Evolutionary conservation across 2,888 invertebrate genomes (phyloP).

Genomic region (Phasia obesa): DNA sequence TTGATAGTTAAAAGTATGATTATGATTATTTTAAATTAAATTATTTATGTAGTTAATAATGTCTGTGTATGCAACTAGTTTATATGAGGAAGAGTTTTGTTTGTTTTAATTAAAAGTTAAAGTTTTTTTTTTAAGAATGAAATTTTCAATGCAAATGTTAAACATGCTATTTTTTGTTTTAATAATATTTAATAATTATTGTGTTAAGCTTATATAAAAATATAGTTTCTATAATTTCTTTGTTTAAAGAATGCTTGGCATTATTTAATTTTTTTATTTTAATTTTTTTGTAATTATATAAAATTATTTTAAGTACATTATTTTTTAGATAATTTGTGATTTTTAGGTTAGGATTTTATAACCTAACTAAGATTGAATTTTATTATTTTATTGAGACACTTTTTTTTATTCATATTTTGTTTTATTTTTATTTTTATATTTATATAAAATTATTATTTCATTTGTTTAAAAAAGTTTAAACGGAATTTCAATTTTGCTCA

Average conservation of each 20-base stretch:
- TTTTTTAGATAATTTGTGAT: conserved; percentile 7
- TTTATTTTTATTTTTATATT: conserved; percentile 40
- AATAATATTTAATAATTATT: conserved; percentile 21
- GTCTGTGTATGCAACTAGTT: conserved; percentile 49
- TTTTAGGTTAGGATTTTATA: conserved; percentile 17
- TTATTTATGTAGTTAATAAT: conserved; percentile 37
- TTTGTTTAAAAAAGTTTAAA: conserved; percentile 29
- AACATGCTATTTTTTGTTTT: conserved; percentile 21
- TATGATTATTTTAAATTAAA: conserved; percentile 13
- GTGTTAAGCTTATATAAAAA: conserved; percentile 63
- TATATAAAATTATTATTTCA: conserved; percentile 19
- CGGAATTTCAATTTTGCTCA: conserved; percentile 51
- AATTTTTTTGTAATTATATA: conserved; percentile 16
- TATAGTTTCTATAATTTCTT: conserved; percentile 36
- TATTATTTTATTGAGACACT: conserved; percentile 41
- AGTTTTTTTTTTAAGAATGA: conserved; percentile 44
- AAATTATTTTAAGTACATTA: conserved; percentile 51
- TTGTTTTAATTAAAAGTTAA: conserved; percentile 20
- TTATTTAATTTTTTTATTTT: conserved; percentile 16
- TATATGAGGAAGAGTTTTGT: conserved; percentile 65
- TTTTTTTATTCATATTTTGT: not conserved
- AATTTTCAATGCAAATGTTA: conserved; percentile 58
- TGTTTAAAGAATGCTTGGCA: conserved; percentile 53
- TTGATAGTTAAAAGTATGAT: not conserved
- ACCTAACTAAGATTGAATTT: conserved; percentile 12